Conservation (phyloP, 2,113 vertebrate genomes). For the Pluvianellus socialis region DNA sequence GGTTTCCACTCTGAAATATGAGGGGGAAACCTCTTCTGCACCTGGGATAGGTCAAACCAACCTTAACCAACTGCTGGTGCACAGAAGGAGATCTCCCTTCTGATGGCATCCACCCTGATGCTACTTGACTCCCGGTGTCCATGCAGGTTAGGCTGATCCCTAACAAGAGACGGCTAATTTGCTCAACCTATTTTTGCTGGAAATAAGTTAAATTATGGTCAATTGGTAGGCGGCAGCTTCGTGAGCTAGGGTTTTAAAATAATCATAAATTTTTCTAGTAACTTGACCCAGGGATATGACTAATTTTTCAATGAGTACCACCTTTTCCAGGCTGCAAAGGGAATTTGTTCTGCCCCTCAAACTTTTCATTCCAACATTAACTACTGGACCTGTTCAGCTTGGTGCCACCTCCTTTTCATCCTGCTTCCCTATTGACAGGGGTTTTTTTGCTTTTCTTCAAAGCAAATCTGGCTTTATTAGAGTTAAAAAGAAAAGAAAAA, state of each 20-base stretch:
- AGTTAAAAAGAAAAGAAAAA: not conserved
- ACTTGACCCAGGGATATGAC: not conserved
- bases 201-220: not conserved
- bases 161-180: not conserved
- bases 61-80: no score
- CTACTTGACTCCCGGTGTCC: not conserved
- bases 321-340: not conserved
- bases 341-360: not conserved
- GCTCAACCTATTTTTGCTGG: not conserved
- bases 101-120: accelerated
- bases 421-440: not conserved
- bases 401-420: not conserved
- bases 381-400: not conserved
- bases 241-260: not conserved
- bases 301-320: not conserved
- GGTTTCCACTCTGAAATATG: not conserved
- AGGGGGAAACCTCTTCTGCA: not conserved
- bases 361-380: not conserved
- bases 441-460: not conserved
- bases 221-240: not conserved
- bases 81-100: not conserved
- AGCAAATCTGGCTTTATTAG: not conserved
- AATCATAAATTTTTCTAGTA: not conserved
- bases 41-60: not conserved
- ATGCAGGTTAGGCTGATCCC: not conserved